Conservation (phyloP, 1,140 invertebrate species). For the Diprion similis region DNA sequence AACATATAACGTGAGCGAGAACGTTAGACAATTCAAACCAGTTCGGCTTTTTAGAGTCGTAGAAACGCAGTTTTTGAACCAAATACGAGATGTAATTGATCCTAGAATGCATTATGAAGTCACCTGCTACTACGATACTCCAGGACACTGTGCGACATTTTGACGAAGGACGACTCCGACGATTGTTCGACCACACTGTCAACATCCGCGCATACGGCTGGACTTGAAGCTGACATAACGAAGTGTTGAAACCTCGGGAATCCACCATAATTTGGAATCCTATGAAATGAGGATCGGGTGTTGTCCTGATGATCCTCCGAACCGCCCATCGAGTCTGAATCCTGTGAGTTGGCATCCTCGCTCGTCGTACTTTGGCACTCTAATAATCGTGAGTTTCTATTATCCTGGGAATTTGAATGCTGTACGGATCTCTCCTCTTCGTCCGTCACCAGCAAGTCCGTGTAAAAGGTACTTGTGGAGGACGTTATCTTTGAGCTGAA, state of each 20-base stretch:
- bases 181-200: constrained; percentile 42
- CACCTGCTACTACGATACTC: constrained; percentile 58
- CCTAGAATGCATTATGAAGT: neutral
- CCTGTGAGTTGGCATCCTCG: constrained; percentile 52
- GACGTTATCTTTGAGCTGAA: constrained; percentile 51
- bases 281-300: constrained; percentile 45
- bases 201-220: constrained; percentile 36
- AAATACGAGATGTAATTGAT: too few relatives aligned
- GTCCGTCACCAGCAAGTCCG: constrained; percentile 44
- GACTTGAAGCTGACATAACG: constrained; percentile 52
- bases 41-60: too few relatives aligned
- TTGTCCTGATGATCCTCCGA: constrained; percentile 46
- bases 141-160: constrained; percentile 54
- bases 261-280: constrained; percentile 51
- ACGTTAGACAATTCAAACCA: too few relatives aligned
- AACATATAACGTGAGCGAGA: too few relatives aligned
- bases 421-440: constrained; percentile 32
- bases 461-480: constrained; percentile 56
- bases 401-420: constrained; percentile 25
- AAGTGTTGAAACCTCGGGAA: constrained; percentile 56
- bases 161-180: constrained; percentile 46
- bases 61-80: too few relatives aligned
- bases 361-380: constrained; percentile 44
- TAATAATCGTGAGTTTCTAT: constrained; percentile 34
- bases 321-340: constrained; percentile 45